Percentiles rank a stretch among this genome's conserved stretches.
phyloP scores from a whole-genome alignment of 2,888 invertebrate genomes.

The Coronaproctus castanopsis region DNA sequence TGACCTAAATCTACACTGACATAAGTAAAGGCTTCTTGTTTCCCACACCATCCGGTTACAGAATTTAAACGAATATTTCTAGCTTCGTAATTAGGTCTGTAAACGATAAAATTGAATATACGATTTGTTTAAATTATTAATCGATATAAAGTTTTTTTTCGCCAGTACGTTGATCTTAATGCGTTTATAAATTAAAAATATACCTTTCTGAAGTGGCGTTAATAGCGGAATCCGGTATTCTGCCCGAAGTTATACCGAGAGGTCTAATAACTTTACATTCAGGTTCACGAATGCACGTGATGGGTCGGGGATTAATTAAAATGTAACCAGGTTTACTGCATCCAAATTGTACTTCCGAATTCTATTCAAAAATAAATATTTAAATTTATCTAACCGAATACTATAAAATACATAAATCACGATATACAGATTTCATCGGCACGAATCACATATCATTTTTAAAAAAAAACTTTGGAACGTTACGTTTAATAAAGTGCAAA shows the following conservation, averaged over 20 bases:
- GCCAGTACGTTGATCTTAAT: too few relatives aligned
- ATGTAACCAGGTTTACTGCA: constrained; percentile 84
- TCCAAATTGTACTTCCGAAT: constrained; percentile 75
- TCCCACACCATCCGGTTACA: constrained; percentile 92
- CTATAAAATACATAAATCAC: too few relatives aligned
- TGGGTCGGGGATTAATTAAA: constrained; percentile 72
- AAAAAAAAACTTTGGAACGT: too few relatives aligned
- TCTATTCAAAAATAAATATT: constrained; percentile 34
- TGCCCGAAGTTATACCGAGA: constrained; percentile 72
- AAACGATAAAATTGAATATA: constrained; percentile 12
- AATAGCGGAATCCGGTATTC: constrained; percentile 83
- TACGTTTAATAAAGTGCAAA: too few relatives aligned
- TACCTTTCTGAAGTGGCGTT: constrained; percentile 76
- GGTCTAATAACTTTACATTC: constrained; percentile 85
- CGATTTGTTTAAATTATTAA: neutral
- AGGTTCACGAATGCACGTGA: constrained; percentile 74
- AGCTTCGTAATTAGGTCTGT: constrained; percentile 66
- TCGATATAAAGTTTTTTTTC: neutral
- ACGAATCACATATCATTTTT: too few relatives aligned
- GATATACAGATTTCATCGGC: too few relatives aligned
- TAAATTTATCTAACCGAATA: too few relatives aligned
- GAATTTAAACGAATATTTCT: constrained; percentile 73
- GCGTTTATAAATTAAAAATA: too few relatives aligned
- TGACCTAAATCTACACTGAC: constrained; percentile 86
- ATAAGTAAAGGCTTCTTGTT: constrained; percentile 87